Percentiles rank a stretch among this genome's conserved stretches.
Conservation (phyloP, 2,888 invertebrate genomes). For the Amiota communis region DNA sequence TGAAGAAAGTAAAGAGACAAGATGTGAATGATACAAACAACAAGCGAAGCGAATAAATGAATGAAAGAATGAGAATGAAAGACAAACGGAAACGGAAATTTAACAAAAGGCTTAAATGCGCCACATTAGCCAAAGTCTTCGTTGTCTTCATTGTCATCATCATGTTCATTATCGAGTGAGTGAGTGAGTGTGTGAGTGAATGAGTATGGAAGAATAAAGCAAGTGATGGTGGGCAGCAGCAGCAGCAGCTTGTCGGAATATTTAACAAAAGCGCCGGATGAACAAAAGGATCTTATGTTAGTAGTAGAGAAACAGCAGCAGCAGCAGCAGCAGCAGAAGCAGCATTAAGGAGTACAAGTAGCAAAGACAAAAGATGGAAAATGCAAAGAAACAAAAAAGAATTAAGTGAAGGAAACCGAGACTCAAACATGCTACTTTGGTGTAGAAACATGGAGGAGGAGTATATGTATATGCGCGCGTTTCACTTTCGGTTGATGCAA, state of each 20-base stretch:
- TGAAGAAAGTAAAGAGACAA: background rate
- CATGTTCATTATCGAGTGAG: background rate
- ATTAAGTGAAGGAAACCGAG: conserved; percentile 48
- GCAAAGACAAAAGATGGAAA: background rate
- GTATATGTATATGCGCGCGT: background rate
- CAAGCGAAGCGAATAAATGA: conserved; percentile 20
- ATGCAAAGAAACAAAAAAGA: background rate
- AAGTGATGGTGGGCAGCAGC: conserved; percentile 2
- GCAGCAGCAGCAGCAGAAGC: background rate
- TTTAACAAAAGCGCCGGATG: conserved; percentile 15
- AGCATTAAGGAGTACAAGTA: background rate
- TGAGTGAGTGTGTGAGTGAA: background rate
- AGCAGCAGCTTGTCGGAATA: conserved; percentile 1
- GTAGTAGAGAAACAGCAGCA: background rate
- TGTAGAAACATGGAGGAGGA: too few relatives aligned
- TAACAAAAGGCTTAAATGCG: conserved; percentile 41
- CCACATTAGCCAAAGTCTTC: conserved; percentile 21
- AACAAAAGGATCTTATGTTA: background rate
- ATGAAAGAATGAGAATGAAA: conserved; percentile 31
- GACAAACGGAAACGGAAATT: conserved; percentile 54
- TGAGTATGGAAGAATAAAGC: conserved; percentile 8
- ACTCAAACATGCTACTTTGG: background rate
- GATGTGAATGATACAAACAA: conserved; percentile 26
- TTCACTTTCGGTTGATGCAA: conserved; percentile 2
- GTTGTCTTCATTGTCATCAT: background rate